Percentiles rank a stretch among this genome's conserved stretches.
Evolutionary conservation across 2,797 vertebrate species (phyloP).

Genomic region (Anguilla megastoma): DNA sequence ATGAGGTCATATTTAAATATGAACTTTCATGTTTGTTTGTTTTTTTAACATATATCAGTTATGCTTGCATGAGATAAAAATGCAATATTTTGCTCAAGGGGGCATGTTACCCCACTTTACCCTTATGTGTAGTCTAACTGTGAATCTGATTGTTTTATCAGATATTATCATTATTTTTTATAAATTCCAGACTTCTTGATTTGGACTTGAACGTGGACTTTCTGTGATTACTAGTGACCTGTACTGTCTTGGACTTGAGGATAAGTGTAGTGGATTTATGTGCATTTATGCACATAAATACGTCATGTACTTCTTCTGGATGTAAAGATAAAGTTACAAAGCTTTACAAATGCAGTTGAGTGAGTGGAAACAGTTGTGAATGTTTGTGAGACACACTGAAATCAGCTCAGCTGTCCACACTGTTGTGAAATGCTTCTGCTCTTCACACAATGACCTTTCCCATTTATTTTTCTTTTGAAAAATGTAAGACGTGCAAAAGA

Average conservation of each 20-base stretch:
- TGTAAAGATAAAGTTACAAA: neutral
- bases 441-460: constrained; percentile 8
- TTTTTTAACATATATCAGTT: too few relatives aligned
- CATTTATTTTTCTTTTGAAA: neutral
- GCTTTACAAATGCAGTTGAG: neutral
- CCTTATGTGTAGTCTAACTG: neutral
- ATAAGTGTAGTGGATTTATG: too few relatives aligned
- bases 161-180: neutral
- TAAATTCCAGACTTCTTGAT: too few relatives aligned
- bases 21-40: too few relatives aligned
- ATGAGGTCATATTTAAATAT: too few relatives aligned
- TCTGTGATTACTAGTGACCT: too few relatives aligned
- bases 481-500: constrained; percentile 1
- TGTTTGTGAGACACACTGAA: neutral
- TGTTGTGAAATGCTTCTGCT: neutral
- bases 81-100: neutral
- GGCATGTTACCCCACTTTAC: neutral
- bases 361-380: neutral
- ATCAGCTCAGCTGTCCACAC: neutral
- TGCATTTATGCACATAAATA: neutral
- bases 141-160: too few relatives aligned
- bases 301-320: neutral
- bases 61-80: too few relatives aligned
- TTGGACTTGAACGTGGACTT: too few relatives aligned
- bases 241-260: too few relatives aligned